phyloP scores from a whole-genome alignment of 2,888 invertebrate species.

The Cephus spinipes region DNA sequence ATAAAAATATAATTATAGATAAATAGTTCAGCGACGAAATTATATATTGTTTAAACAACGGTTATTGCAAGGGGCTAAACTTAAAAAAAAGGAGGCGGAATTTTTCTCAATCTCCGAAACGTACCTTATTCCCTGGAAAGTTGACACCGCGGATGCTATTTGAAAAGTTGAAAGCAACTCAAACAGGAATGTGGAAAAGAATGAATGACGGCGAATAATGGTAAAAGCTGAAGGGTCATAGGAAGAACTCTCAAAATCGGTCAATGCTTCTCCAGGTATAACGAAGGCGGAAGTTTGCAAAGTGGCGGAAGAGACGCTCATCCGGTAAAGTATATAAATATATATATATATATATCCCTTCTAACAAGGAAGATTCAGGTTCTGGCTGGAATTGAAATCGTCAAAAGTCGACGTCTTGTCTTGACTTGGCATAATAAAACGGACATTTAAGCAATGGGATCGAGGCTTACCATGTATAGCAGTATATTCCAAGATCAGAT shows the following conservation, averaged over 20 bases:
- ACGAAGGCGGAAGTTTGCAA: constrained; percentile 1
- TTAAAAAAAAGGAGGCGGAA: not conserved
- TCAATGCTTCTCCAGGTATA: constrained; percentile 2
- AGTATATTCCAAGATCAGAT: not conserved
- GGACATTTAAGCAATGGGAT: not conserved
- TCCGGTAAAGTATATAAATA: not conserved
- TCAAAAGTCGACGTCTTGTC: not conserved
- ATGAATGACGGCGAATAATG: not conserved
- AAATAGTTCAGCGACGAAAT: not conserved
- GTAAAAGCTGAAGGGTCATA: not conserved
- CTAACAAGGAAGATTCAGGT: not conserved
- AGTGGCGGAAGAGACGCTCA: not conserved
- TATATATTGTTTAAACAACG: not conserved
- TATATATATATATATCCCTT: not conserved
- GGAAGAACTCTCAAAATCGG: constrained; percentile 5
- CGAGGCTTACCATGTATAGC: not conserved
- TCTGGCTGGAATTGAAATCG: not conserved
- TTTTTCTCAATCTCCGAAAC: not conserved
- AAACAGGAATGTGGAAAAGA: not conserved
- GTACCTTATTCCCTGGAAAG: not conserved
- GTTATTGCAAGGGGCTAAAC: not conserved
- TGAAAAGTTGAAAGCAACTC: not conserved
- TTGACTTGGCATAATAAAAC: not conserved
- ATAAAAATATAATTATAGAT: not conserved
- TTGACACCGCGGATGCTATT: not conserved